Evolutionary conservation across 1,140 invertebrate species (phyloP).

Genomic region (Ceratoteleas bidentatus): DNA sequence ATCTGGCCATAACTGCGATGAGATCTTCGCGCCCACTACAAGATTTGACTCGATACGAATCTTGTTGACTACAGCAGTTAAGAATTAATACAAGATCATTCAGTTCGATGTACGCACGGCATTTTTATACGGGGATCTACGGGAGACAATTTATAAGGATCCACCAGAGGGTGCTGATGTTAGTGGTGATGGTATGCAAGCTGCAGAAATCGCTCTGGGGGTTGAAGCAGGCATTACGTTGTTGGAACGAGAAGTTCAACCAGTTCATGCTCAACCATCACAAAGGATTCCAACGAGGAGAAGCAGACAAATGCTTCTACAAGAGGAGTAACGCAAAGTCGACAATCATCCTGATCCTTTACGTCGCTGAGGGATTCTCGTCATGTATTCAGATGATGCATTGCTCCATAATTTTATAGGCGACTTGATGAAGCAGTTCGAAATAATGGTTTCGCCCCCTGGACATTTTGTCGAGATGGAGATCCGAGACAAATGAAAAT

Average conservation of each 20-base stretch:
- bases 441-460: constrained; percentile 6
- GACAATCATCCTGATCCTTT: no score
- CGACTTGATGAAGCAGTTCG: neutral
- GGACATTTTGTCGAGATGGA: constrained; percentile 20
- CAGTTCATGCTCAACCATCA: constrained; percentile 9
- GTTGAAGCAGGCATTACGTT: no score
- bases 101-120: constrained; percentile 66
- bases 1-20: no score
- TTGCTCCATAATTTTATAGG: neutral
- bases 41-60: constrained; percentile 68
- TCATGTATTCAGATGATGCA: constrained; percentile 6
- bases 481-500: neutral
- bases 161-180: constrained; percentile 12
- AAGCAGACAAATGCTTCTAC: constrained; percentile 33
- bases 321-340: neutral
- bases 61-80: constrained; percentile 44
- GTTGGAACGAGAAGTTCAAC: no score
- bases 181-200: no score
- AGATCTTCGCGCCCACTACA: constrained; percentile 66
- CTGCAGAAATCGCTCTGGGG: no score
- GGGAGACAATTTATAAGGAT: constrained; percentile 65
- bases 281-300: constrained; percentile 4
- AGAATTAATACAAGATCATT: constrained; percentile 31
- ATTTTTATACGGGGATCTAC: constrained; percentile 63
- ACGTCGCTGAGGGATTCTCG: no score